Conservation (phyloP, 2,113 vertebrate genomes). For the Oreochromis spilurus region DNA sequence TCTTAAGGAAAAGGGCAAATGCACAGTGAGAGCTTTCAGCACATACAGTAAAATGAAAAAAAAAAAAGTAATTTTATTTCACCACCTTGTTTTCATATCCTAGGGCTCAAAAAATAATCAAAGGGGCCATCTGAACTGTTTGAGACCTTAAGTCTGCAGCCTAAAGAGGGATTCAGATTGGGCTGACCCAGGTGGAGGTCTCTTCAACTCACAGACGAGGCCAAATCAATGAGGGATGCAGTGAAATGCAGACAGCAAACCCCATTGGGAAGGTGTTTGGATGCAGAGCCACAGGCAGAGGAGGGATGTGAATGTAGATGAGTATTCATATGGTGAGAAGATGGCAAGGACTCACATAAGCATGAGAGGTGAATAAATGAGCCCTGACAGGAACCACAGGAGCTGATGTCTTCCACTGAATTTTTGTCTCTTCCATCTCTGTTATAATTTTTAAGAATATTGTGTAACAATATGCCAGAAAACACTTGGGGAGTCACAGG, state of each 20-base stretch:
- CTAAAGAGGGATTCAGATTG: slow-evolving; percentile 37
- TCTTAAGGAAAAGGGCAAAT: not conserved
- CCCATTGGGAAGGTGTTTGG: slow-evolving; percentile 32
- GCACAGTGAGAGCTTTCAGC: not conserved
- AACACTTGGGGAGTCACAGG: not conserved
- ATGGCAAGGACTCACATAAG: slow-evolving; percentile 27
- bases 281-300: slow-evolving; percentile 41
- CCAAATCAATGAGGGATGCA: slow-evolving; percentile 54
- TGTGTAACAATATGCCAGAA: not conserved
- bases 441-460: not conserved
- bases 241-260: slow-evolving; percentile 43
- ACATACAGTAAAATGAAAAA: not conserved
- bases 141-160: slow-evolving; percentile 26
- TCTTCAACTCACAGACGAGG: slow-evolving; percentile 31
- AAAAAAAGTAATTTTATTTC: not conserved
- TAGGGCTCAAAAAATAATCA: slow-evolving; percentile 28
- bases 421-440: not conserved
- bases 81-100: slow-evolving; percentile 20
- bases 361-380: slow-evolving; percentile 49
- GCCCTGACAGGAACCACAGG: slow-evolving; percentile 28
- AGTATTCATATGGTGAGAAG: slow-evolving; percentile 26
- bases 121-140: slow-evolving; percentile 28
- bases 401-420: not conserved
- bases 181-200: slow-evolving; percentile 38
- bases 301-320: slow-evolving; percentile 50